Conservation (phyloP, 1,140 invertebrate species). For the Meloidogyne hapla region DNA sequence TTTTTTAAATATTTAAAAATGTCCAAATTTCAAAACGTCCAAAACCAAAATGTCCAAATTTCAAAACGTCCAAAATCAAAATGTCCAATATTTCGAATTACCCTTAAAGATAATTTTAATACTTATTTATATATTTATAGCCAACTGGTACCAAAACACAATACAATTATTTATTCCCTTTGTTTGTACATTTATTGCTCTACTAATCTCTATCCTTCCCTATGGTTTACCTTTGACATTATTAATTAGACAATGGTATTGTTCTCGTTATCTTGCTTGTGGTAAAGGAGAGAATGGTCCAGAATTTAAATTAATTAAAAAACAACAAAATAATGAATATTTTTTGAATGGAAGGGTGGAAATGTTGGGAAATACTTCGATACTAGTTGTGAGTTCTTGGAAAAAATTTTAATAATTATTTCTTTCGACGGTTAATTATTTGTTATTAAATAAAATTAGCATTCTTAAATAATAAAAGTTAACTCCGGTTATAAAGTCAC, state of each 20-base stretch:
- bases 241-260: background rate
- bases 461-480: no score
- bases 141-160: background rate
- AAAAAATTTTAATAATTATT: no score
- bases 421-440: no score
- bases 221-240: background rate
- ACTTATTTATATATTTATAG: background rate
- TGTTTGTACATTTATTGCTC: background rate
- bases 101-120: background rate
- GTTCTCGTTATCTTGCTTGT: background rate
- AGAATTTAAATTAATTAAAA: background rate
- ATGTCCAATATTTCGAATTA: background rate
- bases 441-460: no score
- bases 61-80: slow-evolving; percentile 46
- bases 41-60: slow-evolving; percentile 16
- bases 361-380: background rate
- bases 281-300: background rate
- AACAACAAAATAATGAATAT: background rate
- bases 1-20: no score
- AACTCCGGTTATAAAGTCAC: no score
- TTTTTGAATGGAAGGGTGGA: background rate
- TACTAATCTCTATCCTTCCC: background rate
- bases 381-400: background rate
- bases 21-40: no score
- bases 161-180: background rate